These are phyloP conservation scores for Hippopotamus amphibius DNA, from an alignment of 2,113 vertebrate species.

Conservation along the genomic window DNA sequence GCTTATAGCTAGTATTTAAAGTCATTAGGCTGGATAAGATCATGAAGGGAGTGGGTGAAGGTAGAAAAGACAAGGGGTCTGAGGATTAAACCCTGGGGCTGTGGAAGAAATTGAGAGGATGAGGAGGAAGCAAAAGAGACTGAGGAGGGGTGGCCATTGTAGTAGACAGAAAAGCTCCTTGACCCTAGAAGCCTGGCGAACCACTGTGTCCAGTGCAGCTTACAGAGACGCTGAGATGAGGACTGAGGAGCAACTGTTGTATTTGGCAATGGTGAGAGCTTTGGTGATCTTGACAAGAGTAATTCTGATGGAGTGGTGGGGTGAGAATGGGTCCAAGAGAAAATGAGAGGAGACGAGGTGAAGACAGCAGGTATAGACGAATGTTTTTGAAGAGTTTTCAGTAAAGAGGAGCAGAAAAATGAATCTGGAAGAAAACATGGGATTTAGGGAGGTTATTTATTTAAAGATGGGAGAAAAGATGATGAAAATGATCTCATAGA, in stretches of 20 bases:
- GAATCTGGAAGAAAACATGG: slow-evolving; percentile 19
- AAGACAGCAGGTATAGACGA: neutral
- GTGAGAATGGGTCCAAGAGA: neutral
- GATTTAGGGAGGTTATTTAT: neutral
- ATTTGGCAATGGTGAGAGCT: neutral
- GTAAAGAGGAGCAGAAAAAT: neutral
- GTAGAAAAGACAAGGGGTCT: neutral
- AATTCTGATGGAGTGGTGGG: neutral
- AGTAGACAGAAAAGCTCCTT: neutral
- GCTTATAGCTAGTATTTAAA: neutral
- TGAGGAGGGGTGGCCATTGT: neutral
- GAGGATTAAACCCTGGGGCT: neutral
- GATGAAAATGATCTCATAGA: neutral
- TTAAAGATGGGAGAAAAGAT: neutral
- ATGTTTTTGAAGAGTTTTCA: neutral
- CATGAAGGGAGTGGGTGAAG: neutral
- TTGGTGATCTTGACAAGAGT: neutral
- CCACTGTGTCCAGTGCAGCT: neutral
- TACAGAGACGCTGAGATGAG: neutral
- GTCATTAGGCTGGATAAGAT: neutral
- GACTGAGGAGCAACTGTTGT: neutral
- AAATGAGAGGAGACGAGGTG: neutral
- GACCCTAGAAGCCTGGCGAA: neutral
- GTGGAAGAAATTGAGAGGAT: neutral
- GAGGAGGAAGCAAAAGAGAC: neutral